Evolutionary conservation across 2,113 vertebrate species (phyloP), one percentile per base, ranked within the genome.

Genomic region (Puffinus mauretanicus): DNA sequence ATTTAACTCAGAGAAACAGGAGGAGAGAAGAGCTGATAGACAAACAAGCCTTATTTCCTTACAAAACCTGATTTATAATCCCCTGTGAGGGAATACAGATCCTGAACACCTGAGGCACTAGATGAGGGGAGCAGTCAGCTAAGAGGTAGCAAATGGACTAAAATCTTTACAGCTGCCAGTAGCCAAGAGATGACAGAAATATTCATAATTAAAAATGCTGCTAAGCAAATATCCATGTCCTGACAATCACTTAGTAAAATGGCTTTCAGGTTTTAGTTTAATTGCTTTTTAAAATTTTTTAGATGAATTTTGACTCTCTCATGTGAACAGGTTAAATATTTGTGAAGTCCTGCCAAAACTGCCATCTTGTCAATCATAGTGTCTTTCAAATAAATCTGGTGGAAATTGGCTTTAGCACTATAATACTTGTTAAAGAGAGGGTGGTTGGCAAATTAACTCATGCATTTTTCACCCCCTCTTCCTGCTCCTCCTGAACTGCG

Each of bases 331-430:
- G 13, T 69, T 82, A 70, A 72, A 17, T 69, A 27, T 82, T 76
- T 80, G 46, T 69, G 54, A 38, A 8, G 18, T 65, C 67, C 70
- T 65, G 25, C 21, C 36, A 86, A 52, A 87, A 42, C 52, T 84
- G 38, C 60, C 30, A 3, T 58, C 38, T n/a, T 60, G 36, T 67
- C 40, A 60, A 0, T 77, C 1, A 0, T 42, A 36, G 15, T 9
- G 5, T 49, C 69, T 76, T 93, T 76, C 40, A 42, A 52, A 52
- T 47, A 64, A 49, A 49, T 30, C 29, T 54, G 70, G 15, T 78
- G 32, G 66, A 54, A 86, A 51, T 27, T 47, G 27, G 21, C 60
- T 93, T 86, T 77, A 73, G 34, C 26, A 1, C 36, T 61, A 0
- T 54, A 14, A 8, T 44, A 78, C 29, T 32, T 7, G 1, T 79